These are phyloP conservation scores for Bombus soroeensis DNA, from an alignment of 1,140 invertebrate genomes.

Conservation along the genomic window DNA sequence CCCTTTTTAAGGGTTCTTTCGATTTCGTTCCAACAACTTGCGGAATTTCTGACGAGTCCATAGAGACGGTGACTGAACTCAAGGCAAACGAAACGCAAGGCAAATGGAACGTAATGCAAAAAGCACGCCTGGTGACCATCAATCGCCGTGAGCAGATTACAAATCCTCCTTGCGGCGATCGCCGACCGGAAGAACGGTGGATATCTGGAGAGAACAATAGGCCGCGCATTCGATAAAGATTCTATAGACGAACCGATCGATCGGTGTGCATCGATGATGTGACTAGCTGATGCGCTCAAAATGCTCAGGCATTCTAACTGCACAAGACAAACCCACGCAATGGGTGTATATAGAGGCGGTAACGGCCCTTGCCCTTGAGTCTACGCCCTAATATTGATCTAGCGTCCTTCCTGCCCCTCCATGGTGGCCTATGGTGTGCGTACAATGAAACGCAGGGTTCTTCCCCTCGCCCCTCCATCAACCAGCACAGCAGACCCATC, in stretches of 20 bases:
- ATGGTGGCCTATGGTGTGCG: conserved; percentile 49
- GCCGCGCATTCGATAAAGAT: conserved; percentile 45
- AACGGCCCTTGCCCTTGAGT: conserved; percentile 76
- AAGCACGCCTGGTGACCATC: not conserved
- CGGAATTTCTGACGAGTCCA: not conserved
- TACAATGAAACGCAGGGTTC: conserved; percentile 53
- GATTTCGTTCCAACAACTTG: too few species aligned
- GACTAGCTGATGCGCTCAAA: conserved; percentile 2
- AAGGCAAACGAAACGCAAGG: not conserved
- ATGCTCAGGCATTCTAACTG: not conserved
- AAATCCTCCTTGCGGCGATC: conserved; percentile 14
- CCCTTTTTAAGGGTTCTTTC: not conserved
- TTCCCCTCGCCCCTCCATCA: conserved; percentile 29
- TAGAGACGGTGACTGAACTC: not conserved
- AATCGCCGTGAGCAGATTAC: conserved; percentile 8
- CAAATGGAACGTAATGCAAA: not conserved
- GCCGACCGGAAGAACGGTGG: conserved; percentile 23
- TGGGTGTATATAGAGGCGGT: not conserved
- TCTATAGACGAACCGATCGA: conserved; percentile 24
- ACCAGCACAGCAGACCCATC: conserved; percentile 22
- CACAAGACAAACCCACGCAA: not conserved
- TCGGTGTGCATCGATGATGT: conserved; percentile 12
- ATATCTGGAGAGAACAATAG: conserved; percentile 49
- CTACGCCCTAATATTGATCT: conserved; percentile 79
- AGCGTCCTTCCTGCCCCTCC: conserved; percentile 67